Evolutionary conservation across 2,797 vertebrate species (phyloP).

Genomic region (Leuciscus waleckii): DNA sequence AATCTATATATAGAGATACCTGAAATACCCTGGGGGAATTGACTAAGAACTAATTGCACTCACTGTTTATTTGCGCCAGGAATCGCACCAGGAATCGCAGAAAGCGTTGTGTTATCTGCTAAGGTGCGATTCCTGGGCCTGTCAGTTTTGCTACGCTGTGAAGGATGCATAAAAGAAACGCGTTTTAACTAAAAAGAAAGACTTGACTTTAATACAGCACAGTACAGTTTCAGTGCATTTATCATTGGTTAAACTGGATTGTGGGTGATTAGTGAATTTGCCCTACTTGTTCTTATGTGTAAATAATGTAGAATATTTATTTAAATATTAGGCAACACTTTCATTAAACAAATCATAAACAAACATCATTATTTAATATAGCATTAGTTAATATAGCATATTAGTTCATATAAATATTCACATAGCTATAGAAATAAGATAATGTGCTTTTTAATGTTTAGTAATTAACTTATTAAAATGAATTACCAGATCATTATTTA

Average conservation of each 20-base stretch:
- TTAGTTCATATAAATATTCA: too few species aligned
- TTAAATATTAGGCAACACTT: too few species aligned
- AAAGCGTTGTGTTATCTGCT: background rate
- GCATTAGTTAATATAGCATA: too few species aligned
- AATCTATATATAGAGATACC: constrained; percentile 1
- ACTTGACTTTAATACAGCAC: background rate
- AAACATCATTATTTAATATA: too few species aligned
- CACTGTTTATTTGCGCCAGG: background rate
- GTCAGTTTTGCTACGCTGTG: background rate
- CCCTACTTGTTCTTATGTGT: background rate
- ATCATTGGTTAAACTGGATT: background rate
- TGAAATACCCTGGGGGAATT: background rate
- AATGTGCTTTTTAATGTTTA: too few species aligned
- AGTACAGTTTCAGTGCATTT: background rate
- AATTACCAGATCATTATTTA: too few species aligned
- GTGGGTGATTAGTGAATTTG: background rate
- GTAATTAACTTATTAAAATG: too few species aligned
- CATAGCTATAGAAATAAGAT: too few species aligned
- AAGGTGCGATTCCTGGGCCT: background rate
- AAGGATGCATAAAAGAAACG: background rate
- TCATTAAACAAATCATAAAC: too few species aligned
- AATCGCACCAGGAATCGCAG: too few species aligned
- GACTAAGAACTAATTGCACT: background rate
- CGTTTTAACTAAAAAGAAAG: background rate
- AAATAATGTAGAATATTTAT: background rate